Evolutionary conservation across 2,113 vertebrate species (phyloP), one percentile per base, ranked within the genome.

Genomic region (Lophotis ruficrista): DNA sequence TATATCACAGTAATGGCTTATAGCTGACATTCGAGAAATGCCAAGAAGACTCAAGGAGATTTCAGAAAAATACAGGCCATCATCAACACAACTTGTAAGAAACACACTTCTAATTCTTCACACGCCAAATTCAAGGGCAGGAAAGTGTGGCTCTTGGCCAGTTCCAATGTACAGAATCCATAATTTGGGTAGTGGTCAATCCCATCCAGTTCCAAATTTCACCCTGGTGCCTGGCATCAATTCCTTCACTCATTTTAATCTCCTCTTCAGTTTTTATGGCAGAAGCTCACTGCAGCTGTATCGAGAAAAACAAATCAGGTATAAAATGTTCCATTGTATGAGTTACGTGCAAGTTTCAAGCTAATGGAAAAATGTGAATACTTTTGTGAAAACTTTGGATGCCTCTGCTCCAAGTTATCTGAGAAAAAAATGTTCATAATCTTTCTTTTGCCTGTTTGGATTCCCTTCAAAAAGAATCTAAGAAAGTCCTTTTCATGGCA

Each of bases 11-110:
- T 84, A 87, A 65, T 62, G 53, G 65, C 18, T 89, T 95, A 64
- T 4, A 79, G 78, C 8, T 97, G 96, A 95, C 60, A 45, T 81
- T 64, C 90, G 85, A 96, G 31, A 92, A 96, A 76, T 9, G 10
- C 57, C 73, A 93, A 60, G 62, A 95, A 83, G 78, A 76, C 69
- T 73, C 14, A 4, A 75, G 27, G n/a, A 91, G 47, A 37, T 83
- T 94, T 86, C 86, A 6, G 83, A 86, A 93, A 90, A 88, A 89
- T 64, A 58, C 21, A 56, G 64, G 50, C 81, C 47, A 53, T 54
- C 54, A 62, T 45, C 70, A 78, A 50, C 28, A 53, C 15, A 82
- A 56, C 30, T 70, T 57, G 31, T 47, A 90, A 73, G 31, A 90
- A 90, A 66, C 6, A 33, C 8, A 16, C 15, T 94, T 56, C 51